Base-by-base conservation (phyloP, 2,888 invertebrate species). In the Lithophane socia region DNA sequence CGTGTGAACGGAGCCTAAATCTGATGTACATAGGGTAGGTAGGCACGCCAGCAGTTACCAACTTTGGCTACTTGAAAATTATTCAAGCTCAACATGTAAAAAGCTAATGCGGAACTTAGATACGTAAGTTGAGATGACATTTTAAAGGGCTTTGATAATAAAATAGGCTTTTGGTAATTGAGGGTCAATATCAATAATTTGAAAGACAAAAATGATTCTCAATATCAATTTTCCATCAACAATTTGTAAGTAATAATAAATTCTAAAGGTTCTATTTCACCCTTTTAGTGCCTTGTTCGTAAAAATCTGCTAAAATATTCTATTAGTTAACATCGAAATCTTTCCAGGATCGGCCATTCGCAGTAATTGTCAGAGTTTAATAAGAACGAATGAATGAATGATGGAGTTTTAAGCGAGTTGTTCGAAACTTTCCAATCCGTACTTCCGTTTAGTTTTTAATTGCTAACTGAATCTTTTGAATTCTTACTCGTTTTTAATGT, bases 361-460 rank as follows among this genome's bases (percentile, higher is more conserved):
- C 24, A 81, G 77, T 89, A 89, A 89, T 86, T 85, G 84, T 83
- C 52, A 67, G 85, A 85, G 79, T 86, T 89, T 80, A 83, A 87
- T 86, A 87, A 89, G 86, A 83, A 81, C 81, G 88, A 86, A 16
- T 49, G 52, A 52, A 52, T 87, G 85, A 88, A 87, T 89, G 88
- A 89, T 88, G 85, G 72, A 88, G 82, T 89, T 88, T 88, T 72
- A 80, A 88, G 86, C 82, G 88, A 89, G 79, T 87, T 87, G 86
- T 80, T 84, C 21, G 61, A 70, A 89, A 86, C 82, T 88, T 88
- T 78, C 29, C 80, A 84, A 82, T 87, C 79, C 75, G 49, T 75
- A 60, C 73, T 86, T 77, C 73, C 79, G 71, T 79, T 87, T 78
- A 88, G 82, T 86, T 88, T 89, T 88, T 89, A 85, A 89, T 88